Evolutionary conservation across 2,888 invertebrate species (phyloP).

Genomic region (Melinaea menophilus): DNA sequence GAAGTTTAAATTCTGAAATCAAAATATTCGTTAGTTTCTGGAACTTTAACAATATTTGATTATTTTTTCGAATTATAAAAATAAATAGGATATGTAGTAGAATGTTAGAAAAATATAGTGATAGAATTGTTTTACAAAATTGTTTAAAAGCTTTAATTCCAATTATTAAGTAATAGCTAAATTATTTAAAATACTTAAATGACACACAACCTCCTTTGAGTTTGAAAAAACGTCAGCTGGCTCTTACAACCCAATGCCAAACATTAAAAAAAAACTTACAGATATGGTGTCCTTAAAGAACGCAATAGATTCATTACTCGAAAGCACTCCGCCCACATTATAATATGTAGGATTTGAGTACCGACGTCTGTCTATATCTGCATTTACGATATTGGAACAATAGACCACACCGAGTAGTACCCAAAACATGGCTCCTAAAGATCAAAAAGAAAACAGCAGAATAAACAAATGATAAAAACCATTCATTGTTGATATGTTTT

Average conservation of each 20-base stretch:
- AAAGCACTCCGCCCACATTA: conserved; percentile 95
- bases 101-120: too few species aligned
- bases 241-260: background rate
- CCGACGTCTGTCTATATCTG: conserved; percentile 57
- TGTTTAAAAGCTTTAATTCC: too few species aligned
- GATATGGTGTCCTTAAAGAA: conserved; percentile 91
- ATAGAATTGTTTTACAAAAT: too few species aligned
- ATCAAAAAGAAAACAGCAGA: too few species aligned
- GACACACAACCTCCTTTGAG: too few species aligned
- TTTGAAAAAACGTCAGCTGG: too few species aligned
- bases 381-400: conserved; percentile 36
- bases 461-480: background rate
- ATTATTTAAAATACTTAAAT: too few species aligned
- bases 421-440: conserved; percentile 41
- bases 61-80: background rate
- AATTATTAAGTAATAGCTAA: too few species aligned
- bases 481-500: background rate
- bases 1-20: conserved; percentile 88
- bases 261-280: conserved; percentile 72
- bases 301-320: conserved; percentile 86
- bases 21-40: background rate
- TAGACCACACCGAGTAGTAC: conserved; percentile 27
- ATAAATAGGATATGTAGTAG: background rate
- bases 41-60: too few species aligned
- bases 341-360: conserved; percentile 83